Conservation (phyloP, 2,113 vertebrate genomes). For the Columba livia region DNA sequence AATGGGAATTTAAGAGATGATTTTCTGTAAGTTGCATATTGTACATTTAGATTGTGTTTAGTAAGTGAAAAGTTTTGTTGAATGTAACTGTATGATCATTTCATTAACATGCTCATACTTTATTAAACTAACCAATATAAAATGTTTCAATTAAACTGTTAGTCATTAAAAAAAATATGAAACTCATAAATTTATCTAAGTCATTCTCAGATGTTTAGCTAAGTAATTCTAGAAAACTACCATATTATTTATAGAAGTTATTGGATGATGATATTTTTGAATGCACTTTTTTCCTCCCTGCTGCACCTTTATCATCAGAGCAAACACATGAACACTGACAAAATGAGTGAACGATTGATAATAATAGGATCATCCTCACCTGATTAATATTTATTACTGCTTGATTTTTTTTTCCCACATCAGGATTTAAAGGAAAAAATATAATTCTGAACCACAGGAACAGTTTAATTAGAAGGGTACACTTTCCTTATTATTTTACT, state of each 20-base stretch:
- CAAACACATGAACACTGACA: neutral
- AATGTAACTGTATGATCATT: neutral
- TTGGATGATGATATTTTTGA: neutral
- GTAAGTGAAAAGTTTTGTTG: neutral
- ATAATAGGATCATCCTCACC: neutral
- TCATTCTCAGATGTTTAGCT: neutral
- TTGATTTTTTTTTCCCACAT: neutral
- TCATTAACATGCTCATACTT: neutral
- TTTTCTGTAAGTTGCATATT: slow-evolving; percentile 87
- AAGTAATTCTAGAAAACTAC: neutral
- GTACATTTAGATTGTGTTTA: neutral
- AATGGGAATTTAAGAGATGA: slow-evolving; percentile 97
- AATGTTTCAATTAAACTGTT: neutral
- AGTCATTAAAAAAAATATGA: neutral
- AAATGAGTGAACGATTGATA: neutral
- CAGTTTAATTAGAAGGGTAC: neutral
- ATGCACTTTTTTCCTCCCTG: neutral
- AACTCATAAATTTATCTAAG: neutral
- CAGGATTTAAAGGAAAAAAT: neutral
- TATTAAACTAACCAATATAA: neutral
- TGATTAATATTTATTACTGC: neutral
- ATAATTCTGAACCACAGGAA: neutral
- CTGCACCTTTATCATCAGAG: neutral
- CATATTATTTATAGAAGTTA: neutral
- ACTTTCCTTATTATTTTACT: neutral